Evolutionary conservation across 92 coral and sea anemone species (phyloP).

Genomic region (Isaurus tuberculatus): DNA sequence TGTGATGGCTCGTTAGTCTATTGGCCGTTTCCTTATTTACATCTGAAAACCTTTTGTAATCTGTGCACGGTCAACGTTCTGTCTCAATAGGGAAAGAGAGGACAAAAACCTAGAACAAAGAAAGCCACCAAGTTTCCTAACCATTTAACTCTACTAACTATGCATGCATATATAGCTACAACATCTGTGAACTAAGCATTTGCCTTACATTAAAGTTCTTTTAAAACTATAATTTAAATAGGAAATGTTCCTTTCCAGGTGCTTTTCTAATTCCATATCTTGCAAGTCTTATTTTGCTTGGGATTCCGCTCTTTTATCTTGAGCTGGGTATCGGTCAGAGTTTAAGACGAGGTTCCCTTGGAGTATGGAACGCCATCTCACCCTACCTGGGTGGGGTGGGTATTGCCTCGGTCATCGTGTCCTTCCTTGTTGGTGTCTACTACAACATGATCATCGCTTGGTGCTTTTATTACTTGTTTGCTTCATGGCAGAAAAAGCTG

Average conservation of each 20-base stretch:
- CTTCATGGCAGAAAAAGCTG: constrained; percentile 80
- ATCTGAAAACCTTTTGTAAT: no score
- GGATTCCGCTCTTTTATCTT: constrained; percentile 88
- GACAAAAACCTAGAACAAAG: no score
- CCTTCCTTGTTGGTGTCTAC: constrained; percentile 86
- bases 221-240: no score
- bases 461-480: constrained; percentile 91
- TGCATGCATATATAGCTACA: no score
- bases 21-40: no score
- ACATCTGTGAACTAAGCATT: no score
- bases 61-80: no score
- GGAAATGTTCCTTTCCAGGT: constrained; percentile 57
- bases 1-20: no score
- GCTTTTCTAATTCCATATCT: constrained; percentile 93
- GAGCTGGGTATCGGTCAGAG: constrained; percentile 96
- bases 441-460: constrained; percentile 98
- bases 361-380: constrained; percentile 93
- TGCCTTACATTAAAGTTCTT: no score
- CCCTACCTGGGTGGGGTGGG: constrained; percentile 97
- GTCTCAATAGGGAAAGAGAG: no score
- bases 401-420: constrained; percentile 82
- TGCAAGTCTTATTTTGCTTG: constrained; percentile 72
- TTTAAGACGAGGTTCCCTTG: constrained; percentile 92
- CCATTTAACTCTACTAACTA: no score
- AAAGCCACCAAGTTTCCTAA: no score